Base-by-base conservation (phyloP, 2,113 vertebrate genomes). In the Phainopepla nitens region DNA sequence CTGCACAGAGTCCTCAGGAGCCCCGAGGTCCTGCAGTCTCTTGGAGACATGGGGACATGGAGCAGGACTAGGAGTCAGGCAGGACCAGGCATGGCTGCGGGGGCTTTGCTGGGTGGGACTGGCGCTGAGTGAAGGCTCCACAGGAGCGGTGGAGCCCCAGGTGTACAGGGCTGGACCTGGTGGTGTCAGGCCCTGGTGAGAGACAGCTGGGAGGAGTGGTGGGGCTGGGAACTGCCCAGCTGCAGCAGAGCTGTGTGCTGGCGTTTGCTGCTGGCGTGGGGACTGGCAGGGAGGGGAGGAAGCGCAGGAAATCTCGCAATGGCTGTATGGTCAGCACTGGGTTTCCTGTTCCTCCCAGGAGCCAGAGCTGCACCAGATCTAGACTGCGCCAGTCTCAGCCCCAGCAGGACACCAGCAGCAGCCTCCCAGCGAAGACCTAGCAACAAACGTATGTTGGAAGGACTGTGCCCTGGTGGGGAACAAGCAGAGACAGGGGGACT, bases 231-330 rank as follows among this genome's bases (percentile, higher is more conserved):
- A 39, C 75, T 92, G 80, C 49, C 60, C 31, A 8, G 36, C 44
- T 3, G 6, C 8, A 47, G 76, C 2, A 9, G 45, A 35, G 22
- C 54, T 2, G 1, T 28, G 75, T 42, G 49, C 24, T 4, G 19
- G 53, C 3, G 1, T 27, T 3, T 1, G 65, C 50, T 7, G 6
- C 3, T 18, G 41, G 24, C 1, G 28, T 0, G 2, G 35, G 70
- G n/a, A 54, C 89, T 71, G 61, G 78, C 61, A 75, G 82, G 92
- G 83, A 86, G 80, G 88, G 90, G 85, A 93, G 92, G 82, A 94
- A 94, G 76, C 0, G 0, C 91, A 96, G 96, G 97, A 97, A 97
- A 89, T 96, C 95, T 97, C 87, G 96, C 96, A 97, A 97, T 94
- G 92, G 94, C 58, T 95, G 19, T 93, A 94, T 88, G 97, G 93